phyloP scores from a whole-genome alignment of 2,113 vertebrate species.

The Octodon degus region DNA sequence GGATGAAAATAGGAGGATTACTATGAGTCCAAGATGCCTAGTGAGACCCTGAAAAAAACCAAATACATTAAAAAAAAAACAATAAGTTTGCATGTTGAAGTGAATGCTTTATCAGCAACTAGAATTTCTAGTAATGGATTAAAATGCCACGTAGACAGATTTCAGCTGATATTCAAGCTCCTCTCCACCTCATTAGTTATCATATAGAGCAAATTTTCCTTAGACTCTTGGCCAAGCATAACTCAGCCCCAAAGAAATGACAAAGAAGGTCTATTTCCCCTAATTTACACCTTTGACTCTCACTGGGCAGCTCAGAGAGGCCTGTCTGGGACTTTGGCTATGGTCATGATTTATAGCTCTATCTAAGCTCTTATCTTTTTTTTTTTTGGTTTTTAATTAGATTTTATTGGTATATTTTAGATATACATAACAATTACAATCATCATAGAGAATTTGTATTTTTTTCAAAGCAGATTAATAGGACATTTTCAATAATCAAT shows the following conservation, averaged over 20 bases:
- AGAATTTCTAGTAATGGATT: not conserved
- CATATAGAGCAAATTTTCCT: not conserved
- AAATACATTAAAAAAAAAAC: too few species aligned
- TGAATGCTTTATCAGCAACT: not conserved
- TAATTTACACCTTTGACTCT: not conserved
- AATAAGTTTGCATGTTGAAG: not conserved
- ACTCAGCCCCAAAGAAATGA: not conserved
- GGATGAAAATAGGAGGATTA: too few species aligned
- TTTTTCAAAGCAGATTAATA: too few species aligned
- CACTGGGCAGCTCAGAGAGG: not conserved
- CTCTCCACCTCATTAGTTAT: not conserved
- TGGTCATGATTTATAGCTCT: not conserved
- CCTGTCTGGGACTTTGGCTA: not conserved
- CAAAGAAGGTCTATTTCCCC: not conserved
- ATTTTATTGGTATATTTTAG: too few species aligned
- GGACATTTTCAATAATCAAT: too few species aligned
- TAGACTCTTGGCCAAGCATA: not conserved
- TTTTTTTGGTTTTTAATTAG: too few species aligned
- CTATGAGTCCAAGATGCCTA: too few species aligned
- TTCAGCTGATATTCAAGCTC: not conserved
- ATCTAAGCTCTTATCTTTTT: not conserved
- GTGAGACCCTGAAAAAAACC: too few species aligned
- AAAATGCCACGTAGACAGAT: not conserved
- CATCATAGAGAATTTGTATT: too few species aligned
- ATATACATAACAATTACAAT: too few species aligned